Base-by-base conservation (phyloP, 2,888 invertebrate species). In the Melieria crassipennis region DNA sequence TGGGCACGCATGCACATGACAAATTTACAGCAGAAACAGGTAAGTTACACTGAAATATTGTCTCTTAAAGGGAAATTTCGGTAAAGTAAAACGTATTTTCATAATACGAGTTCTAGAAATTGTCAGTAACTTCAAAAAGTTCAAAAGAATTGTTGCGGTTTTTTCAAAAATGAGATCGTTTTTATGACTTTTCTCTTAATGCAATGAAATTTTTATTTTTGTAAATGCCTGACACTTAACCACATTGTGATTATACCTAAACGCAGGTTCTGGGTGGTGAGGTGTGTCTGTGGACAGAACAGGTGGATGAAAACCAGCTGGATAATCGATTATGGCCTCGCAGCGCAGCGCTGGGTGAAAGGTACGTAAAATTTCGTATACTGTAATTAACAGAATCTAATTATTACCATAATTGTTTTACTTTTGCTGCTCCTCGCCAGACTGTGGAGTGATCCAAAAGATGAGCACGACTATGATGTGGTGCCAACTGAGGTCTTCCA, bases 261-360 rank as follows among this genome's bases (percentile, higher is more conserved):
- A 30, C 30, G 30, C 46, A 87, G 85, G 83, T 87, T 9, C 78
- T 87, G 65, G 96, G 95, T 1, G 94, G 93, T 2, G 94, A 94
- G 83, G 94, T 91, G 13, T 93, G 94, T 74, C 89, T 94, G 79
- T 96, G 96, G 96, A 92, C 91, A 65, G 96, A 96, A 85, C 95
- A 94, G 87, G 90, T 92, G 56, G 93, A 91, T 73, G 90, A 92
- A 79, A 89, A 89, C 67, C 92, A 92, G 65, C 84, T 94, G 78
- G 94, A 94, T 83, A 90, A 92, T 76, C 90, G 95, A 80, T 87
- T 95, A 80, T 95, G 95, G 95, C 95, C 95, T 52, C 88, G 95
- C 73, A 89, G 92, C 4, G 92, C 94, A 0, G 95, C 95, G 1
- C 87, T 95, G 75, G 95, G 92, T 0, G 95, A 95, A 87, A 89